Evolutionary conservation across 2,113 vertebrate species (phyloP), one percentile per base, ranked within the genome.

Genomic region (Antennarius striatus): DNA sequence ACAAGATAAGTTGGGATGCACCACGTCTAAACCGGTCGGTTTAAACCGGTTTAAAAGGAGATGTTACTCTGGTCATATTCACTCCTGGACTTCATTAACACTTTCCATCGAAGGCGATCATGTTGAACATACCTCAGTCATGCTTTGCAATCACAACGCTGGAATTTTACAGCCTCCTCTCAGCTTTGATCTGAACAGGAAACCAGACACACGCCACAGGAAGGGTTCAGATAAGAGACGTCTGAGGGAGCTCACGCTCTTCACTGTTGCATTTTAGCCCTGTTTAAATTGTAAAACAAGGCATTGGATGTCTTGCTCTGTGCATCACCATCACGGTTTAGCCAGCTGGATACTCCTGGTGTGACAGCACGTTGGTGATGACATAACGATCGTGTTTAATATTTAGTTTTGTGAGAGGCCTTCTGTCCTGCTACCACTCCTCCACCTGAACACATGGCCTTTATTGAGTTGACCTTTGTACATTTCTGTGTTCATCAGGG

Each of bases 111-210:
- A 22, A 22, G 22, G 22, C 22, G 2, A 22, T 2, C 22, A 22
- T 22, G 22, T 22, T 22, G 22, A 22, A 22, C 28, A 17, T n/a
- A 57, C 54, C 62, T 63, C 12, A 45, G 47, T 50, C 53, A 29
- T 48, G 59, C 48, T 55, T 83, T 56, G 61, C 39, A 76, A 13
- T 43, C 30, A 28, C 57, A 51, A 45, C 50, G 54, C 53, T 65
- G 67, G 76, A 74, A 63, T 64, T 71, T 74, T 65, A 79, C 64
- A 66, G 56, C 15, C 56, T 68, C 65, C 13, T 49, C 53, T 0
- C 9, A 47, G 36, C 79, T 87, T 84, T 82, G 63, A 90, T 77
- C 61, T 57, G 48, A 57, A 82, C 82, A 82, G 79, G 79, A 81
- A 85, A 63, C 56, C 66, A 82, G 80, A 54, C 61, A 1, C 47